Evolutionary conservation across 2,888 invertebrate species (phyloP).

Genomic region (Synergus itoensis): DNA sequence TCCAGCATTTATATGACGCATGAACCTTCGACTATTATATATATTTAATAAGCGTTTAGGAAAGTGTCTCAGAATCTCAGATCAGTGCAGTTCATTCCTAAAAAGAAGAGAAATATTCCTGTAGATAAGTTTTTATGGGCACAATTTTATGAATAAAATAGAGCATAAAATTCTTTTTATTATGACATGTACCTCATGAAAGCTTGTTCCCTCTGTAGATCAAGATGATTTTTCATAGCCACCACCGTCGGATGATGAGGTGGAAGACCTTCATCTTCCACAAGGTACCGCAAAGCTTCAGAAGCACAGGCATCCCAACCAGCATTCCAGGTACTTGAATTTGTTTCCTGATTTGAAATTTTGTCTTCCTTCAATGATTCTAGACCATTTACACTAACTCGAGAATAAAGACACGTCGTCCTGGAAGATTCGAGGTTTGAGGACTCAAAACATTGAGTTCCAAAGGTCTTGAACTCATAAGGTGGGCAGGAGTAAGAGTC

Average conservation of each 20-base stretch:
- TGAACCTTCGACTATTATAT: slow-evolving; percentile 11
- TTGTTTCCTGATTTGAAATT: slow-evolving; percentile 3
- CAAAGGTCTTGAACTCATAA: slow-evolving; percentile 13
- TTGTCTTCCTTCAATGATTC: background rate
- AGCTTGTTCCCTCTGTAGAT: slow-evolving; percentile 67
- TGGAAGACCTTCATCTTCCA: slow-evolving; percentile 71
- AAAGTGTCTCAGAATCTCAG: background rate
- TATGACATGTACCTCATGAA: slow-evolving; percentile 64
- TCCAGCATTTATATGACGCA: slow-evolving; percentile 59
- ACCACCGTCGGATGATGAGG: slow-evolving; percentile 72
- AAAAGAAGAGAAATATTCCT: slow-evolving; percentile 14
- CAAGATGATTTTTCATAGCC: slow-evolving; percentile 71
- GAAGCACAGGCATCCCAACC: slow-evolving; percentile 74
- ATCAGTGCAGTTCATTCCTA: slow-evolving; percentile 24
- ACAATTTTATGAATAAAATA: background rate
- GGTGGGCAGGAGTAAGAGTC: background rate
- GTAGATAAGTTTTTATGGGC: too few relatives aligned
- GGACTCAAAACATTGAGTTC: background rate
- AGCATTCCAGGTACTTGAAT: slow-evolving; percentile 62
- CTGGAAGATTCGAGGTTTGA: background rate
- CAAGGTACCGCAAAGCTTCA: slow-evolving; percentile 71
- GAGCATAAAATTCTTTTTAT: slow-evolving; percentile 18
- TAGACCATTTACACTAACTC: slow-evolving; percentile 12
- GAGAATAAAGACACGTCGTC: slow-evolving; percentile 17
- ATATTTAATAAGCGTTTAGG: slow-evolving; percentile 29